These are phyloP conservation scores for Hafferia zeledoni DNA, from an alignment of 2,797 vertebrate species.

Conservation along the genomic window DNA sequence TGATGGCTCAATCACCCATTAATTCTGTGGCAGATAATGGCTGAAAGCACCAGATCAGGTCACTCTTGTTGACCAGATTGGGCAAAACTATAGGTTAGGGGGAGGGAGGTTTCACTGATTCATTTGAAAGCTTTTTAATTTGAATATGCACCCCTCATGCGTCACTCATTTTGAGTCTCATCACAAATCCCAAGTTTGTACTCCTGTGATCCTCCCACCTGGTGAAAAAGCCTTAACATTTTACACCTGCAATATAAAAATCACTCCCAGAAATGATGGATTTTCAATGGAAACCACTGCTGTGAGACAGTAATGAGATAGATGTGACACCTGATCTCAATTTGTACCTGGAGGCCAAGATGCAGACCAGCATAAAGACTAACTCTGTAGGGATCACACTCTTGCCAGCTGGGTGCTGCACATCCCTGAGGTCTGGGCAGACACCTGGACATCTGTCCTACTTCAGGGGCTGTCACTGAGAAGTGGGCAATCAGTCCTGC, in stretches of 20 bases:
- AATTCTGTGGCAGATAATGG: slow-evolving; percentile 39
- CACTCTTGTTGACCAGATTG: slow-evolving; percentile 41
- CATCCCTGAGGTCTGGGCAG: not conserved
- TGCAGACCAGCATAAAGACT: not conserved
- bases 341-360: slow-evolving; percentile 1
- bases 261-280: not conserved
- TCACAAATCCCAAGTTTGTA: slow-evolving; percentile 1
- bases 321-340: not conserved
- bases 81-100: not conserved
- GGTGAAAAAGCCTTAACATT: not conserved
- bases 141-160: not conserved
- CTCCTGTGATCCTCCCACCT: not conserved
- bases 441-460: not conserved
- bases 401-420: accelerated
- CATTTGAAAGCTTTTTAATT: slow-evolving; percentile 29
- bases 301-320: not conserved
- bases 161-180: not conserved
- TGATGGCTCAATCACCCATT: slow-evolving; percentile 56
- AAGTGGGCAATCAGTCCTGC: accelerated
- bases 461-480: accelerated
- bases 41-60: slow-evolving; percentile 48
- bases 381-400: not conserved
- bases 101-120: not conserved
- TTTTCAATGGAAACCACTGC: not conserved
- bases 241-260: slow-evolving; percentile 13